A percentile compares a stretch with the other conserved stretches of the same genome.
These are phyloP conservation scores for Hyla sarda DNA, from an alignment of 2,113 vertebrate species.

Conservation along the genomic window DNA sequence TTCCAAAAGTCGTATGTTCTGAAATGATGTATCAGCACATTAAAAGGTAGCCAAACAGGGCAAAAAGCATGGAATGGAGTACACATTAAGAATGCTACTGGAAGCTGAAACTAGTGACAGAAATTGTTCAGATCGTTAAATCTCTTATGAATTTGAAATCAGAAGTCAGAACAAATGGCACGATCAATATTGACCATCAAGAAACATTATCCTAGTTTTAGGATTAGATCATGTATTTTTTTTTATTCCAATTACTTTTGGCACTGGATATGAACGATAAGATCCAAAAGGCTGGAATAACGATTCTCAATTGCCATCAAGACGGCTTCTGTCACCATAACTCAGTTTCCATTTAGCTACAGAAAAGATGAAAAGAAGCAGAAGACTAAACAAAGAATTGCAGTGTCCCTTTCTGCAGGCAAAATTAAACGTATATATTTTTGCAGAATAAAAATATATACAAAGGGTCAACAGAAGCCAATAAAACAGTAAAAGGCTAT, in stretches of 20 bases:
- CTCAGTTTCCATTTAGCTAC: conserved; percentile 79
- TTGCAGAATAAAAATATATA: conserved; percentile 57
- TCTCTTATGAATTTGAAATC: not conserved
- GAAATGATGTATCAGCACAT: conserved; percentile 64
- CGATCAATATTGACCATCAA: not conserved
- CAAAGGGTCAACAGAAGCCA: conserved; percentile 61
- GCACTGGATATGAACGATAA: not conserved
- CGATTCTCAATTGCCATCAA: not conserved
- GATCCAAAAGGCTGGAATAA: not conserved
- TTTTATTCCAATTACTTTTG: not conserved
- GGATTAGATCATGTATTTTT: not conserved
- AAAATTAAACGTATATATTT: conserved; percentile 72
- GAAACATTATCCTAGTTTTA: not conserved
- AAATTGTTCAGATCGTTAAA: not conserved
- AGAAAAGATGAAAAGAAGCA: conserved; percentile 72
- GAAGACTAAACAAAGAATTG: conserved; percentile 72
- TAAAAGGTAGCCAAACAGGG: conserved; percentile 61
- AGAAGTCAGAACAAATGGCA: too few relatives aligned
- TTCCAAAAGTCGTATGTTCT: conserved; percentile 72
- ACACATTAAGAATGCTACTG: conserved; percentile 73
- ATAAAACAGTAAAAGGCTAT: not conserved
- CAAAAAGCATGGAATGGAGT: conserved; percentile 81
- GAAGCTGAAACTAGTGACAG: conserved; percentile 74
- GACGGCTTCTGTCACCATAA: conserved; percentile 62
- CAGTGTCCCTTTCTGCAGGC: conserved; percentile 76